Evolutionary conservation across 2,888 invertebrate species (phyloP), one percentile per base, ranked within the genome.

Genomic region (Agrotis clavis): DNA sequence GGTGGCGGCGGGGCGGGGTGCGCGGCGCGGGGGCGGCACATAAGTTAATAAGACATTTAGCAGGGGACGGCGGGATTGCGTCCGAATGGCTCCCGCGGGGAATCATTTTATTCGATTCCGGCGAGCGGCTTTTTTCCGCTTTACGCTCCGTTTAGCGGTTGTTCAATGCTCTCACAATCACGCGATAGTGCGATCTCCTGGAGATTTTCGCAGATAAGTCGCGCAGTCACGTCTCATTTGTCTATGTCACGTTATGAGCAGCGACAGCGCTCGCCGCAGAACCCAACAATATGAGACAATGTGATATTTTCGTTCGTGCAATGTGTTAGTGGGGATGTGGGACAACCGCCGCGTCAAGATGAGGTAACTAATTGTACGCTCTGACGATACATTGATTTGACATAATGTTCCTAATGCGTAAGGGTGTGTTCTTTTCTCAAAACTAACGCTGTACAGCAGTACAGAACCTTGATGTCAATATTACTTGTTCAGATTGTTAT

Each of bases 81-180:
- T 97, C 96, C 97, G 97, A 97, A 97, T 97, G 97, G 97, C 97
- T 96, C 97, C 97, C 97, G 93, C 90, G 97, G 97, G 97, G 97
- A 97, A 97, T 97, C 97, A 97, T 97, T 97, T 97, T 97, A 97
- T 97, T 97, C 97, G 97, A 97, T 97, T 97, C 97, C 96, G 96
- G 96, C 96, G 93, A 92, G 93, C 94, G 93, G 93, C 92, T 94
- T 96, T 96, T 95, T 96, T 95, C 93, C 93, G 93, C 93, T 94
- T 94, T 93, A 93, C 94, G 95, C 96, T 95, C 95, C 93, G 95
- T 95, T 96, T 94, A 94, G 94, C 94, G 94, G 94, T 93, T 91
- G 91, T 83, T 89, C 88, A 86, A 88, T 87, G 88, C 89, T 90
- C 88, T 92, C 79, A 88, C 92, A 94, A 94, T 94, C 93, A 92